A percentile compares a stretch with the other conserved stretches of the same genome.
Conservation (phyloP, 2,888 invertebrate species). For the Bombylius discolor region DNA sequence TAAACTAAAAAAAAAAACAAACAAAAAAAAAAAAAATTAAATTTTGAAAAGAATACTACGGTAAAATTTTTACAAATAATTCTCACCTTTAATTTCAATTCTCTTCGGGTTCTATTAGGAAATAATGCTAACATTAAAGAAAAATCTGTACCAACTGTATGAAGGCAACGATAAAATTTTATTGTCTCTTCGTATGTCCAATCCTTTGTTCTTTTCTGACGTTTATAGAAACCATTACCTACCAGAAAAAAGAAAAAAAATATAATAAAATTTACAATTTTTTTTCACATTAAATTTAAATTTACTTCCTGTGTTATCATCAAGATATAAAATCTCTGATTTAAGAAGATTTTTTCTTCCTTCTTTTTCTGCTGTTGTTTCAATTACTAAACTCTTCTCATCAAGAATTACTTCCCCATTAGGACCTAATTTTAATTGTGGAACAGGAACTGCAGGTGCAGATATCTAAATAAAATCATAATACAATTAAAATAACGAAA, state of each 20-base stretch:
- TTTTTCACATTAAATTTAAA: too few species aligned
- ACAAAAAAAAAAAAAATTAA: slow-evolving; percentile 11
- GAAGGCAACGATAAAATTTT: slow-evolving; percentile 83
- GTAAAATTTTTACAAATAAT: too few species aligned
- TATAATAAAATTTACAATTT: not conserved
- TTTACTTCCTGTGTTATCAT: slow-evolving; percentile 37
- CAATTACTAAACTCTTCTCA: slow-evolving; percentile 69
- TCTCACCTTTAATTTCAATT: slow-evolving; percentile 67
- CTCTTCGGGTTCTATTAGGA: slow-evolving; percentile 61
- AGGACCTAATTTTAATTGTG: slow-evolving; percentile 74
- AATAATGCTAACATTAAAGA: slow-evolving; percentile 75
- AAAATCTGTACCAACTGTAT: slow-evolving; percentile 86
- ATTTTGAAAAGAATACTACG: not conserved
- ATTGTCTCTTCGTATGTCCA: slow-evolving; percentile 71
- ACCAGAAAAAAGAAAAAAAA: not conserved
- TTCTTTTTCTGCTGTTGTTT: slow-evolving; percentile 52
- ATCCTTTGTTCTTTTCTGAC: slow-evolving; percentile 52
- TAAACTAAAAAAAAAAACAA: slow-evolving; percentile 44
- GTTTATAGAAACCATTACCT: slow-evolving; percentile 50
- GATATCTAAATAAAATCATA: slow-evolving; percentile 2
- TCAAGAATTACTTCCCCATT: slow-evolving; percentile 76
- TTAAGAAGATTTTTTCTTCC: slow-evolving; percentile 50
- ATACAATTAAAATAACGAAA: too few species aligned
- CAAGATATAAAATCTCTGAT: slow-evolving; percentile 51
- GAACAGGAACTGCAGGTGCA: slow-evolving; percentile 47